Evolutionary conservation across 2,797 vertebrate species (phyloP).

Genomic region (Cossypha niveicapilla): DNA sequence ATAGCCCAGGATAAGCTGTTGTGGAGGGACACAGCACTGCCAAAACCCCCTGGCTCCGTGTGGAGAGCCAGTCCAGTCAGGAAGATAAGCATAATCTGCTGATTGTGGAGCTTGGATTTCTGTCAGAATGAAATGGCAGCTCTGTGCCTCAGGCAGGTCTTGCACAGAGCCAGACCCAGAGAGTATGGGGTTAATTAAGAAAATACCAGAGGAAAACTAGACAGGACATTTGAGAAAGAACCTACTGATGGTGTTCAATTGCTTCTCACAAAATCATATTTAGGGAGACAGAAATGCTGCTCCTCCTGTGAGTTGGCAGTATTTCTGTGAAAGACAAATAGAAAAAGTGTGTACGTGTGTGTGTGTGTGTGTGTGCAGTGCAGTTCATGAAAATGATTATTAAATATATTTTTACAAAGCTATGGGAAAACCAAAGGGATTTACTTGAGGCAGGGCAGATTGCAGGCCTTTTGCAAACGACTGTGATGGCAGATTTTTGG

Average conservation of each 20-base stretch:
- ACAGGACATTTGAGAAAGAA: not conserved
- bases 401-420: not conserved
- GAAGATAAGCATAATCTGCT: not conserved
- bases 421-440: not conserved
- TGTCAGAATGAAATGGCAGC: not conserved
- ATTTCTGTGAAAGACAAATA: not conserved
- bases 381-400: not conserved
- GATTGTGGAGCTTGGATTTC: not conserved
- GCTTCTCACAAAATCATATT: not conserved
- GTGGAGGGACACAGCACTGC: not conserved
- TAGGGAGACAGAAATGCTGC: not conserved
- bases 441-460: not conserved
- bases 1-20: fast-evolving
- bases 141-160: not conserved
- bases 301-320: not conserved
- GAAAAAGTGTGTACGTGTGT: fast-evolving
- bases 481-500: not conserved
- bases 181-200: not conserved
- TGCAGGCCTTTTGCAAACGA: not conserved
- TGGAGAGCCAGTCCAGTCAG: not conserved
- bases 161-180: not conserved
- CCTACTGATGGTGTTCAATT: not conserved
- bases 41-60: not conserved
- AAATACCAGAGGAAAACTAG: not conserved
- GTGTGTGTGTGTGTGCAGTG: too few relatives aligned